Percentiles rank a stretch among this genome's conserved stretches.
Conservation (phyloP, 1,140 invertebrate species). For the Archivesica marissinica region DNA sequence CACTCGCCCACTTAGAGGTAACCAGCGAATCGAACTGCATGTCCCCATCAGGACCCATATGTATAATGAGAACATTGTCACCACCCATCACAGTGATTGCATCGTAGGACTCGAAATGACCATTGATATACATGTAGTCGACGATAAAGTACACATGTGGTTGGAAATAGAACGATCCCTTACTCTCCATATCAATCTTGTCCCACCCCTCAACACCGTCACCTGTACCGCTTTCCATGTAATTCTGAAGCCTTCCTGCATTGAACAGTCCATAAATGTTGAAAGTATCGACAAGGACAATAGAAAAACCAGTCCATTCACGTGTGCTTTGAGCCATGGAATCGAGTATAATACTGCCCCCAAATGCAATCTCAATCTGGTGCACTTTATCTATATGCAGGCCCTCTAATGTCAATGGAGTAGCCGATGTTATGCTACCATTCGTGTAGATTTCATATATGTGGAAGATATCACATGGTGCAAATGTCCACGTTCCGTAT, state of each 20-base stretch:
- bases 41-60: conserved; percentile 43
- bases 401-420: conserved; percentile 64
- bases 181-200: conserved; percentile 54
- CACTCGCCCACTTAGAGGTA: conserved; percentile 35
- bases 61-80: conserved; percentile 35
- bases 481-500: conserved; percentile 61
- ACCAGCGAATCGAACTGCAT: conserved; percentile 62
- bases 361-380: conserved; percentile 57
- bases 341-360: conserved; percentile 68
- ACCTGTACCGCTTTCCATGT: background rate
- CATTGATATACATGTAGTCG: conserved; percentile 61
- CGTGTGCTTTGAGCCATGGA: conserved; percentile 49
- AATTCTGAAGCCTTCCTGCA: conserved; percentile 64
- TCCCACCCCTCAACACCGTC: conserved; percentile 59
- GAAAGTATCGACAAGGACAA: conserved; percentile 61
- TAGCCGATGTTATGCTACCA: conserved; percentile 62
- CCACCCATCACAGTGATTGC: conserved; percentile 41
- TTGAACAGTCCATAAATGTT: conserved; percentile 66
- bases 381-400: conserved; percentile 45
- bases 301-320: conserved; percentile 64
- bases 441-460: conserved; percentile 60
- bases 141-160: conserved; percentile 53
- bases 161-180: conserved; percentile 63
- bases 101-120: conserved; percentile 58
- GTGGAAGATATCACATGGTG: conserved; percentile 41